These are phyloP conservation scores for Erpornis zantholeuca DNA, from an alignment of 2,113 vertebrate species.

Conservation along the genomic window DNA sequence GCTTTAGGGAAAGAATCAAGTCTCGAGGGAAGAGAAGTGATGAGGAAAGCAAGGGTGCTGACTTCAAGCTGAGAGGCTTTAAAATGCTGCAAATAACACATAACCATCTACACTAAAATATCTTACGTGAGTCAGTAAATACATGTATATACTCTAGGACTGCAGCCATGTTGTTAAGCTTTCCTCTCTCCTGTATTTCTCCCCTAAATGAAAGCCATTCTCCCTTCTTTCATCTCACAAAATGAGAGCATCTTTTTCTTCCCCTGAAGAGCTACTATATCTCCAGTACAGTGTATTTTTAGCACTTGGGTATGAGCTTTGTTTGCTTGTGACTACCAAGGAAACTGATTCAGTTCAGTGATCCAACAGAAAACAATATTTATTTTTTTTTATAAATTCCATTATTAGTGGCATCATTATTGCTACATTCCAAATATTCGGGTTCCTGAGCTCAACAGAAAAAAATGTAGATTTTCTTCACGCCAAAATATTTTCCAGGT, in stretches of 20 bases:
- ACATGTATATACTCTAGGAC: neutral
- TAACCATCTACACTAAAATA: neutral
- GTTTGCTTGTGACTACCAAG: neutral
- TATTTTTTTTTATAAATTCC: neutral
- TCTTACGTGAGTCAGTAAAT: neutral
- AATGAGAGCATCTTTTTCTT: neutral
- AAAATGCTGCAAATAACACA: neutral
- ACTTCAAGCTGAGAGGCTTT: neutral
- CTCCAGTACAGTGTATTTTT: neutral
- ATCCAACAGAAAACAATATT: neutral
- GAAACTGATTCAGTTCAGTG: neutral
- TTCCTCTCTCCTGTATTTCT: neutral
- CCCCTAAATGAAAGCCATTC: neutral
- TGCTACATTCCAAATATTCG: neutral
- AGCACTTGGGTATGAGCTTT: neutral
- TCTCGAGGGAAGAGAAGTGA: neutral
- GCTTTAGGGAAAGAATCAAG: neutral
- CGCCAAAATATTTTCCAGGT: neutral
- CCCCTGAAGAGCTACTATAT: neutral
- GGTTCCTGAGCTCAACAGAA: neutral
- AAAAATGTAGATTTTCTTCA: neutral
- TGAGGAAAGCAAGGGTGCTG: neutral
- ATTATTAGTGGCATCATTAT: neutral
- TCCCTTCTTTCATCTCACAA: neutral
- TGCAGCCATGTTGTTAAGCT: neutral